Base-by-base conservation (phyloP, 2,113 vertebrate species). In the Elephas maximus region DNA sequence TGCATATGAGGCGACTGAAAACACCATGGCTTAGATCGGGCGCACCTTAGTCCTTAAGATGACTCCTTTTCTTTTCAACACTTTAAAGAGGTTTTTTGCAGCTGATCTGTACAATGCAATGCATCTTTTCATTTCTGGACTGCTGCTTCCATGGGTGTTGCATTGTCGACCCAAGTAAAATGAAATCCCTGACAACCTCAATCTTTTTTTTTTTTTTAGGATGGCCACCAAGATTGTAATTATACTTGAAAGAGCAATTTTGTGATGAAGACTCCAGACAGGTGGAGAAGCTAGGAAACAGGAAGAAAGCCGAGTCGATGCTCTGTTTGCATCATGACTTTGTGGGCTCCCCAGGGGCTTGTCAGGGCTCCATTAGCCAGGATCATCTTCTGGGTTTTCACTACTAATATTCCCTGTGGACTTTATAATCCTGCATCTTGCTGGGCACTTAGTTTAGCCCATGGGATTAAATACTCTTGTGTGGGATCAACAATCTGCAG, bases 161-260 rank as follows among this genome's bases (percentile, higher is more conserved):
- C 37, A 37, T 37, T 37, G 37, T 37, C 37, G 37, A 37, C 37
- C 37, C 37, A 37, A 37, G 37, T 37, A 37, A 37, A 37, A 37
- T 37, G 37, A 37, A 37, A 37, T 37, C 37, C 37, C 37, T 37
- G 37, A 37, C 37, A 37, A 37, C 37, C 37, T 37, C 37, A 37
- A 37, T 37, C 37, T 37, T 37, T 37, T 37, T 37, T 37, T 37
- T 37, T 37, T 37, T 37, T 37, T 37, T 77, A 87, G 57, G 60
- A 81, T 85, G 74, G 69, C 93, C 93, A 97, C 37, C 89, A 96
- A 92, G 91, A 57, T 1, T 97, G 71, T 98, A 98, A 98, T 98
- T 97, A 26, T 62, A 60, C 48, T 73, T 1, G 74, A 45, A 69
- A 44, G 48, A 41, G 77, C 4, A 3, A 28, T 83, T 80, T 89